These are phyloP conservation scores for Melinopterus prodromus DNA, from an alignment of 2,888 invertebrate genomes.

Conservation along the genomic window DNA sequence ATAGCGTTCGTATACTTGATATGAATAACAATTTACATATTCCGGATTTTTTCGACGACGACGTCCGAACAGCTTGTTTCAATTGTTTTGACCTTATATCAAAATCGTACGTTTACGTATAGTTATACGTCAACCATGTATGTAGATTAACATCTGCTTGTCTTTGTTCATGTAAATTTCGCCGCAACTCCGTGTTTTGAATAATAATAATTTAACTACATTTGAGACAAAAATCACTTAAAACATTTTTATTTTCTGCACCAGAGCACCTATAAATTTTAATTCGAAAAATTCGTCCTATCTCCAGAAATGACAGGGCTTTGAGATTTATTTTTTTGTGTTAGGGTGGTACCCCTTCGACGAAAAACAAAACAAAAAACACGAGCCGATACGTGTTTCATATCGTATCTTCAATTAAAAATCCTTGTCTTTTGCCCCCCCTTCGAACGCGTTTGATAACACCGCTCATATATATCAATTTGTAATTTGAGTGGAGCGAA, in stretches of 20 bases:
- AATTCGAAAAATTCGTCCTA: not conserved
- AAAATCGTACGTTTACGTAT: not conserved
- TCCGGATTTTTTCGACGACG: conserved; percentile 22
- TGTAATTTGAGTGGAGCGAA: not conserved
- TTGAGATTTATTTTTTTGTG: not conserved
- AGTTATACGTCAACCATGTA: not conserved
- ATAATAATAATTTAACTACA: not conserved
- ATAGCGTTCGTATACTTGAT: not conserved
- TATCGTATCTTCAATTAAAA: not conserved
- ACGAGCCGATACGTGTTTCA: not conserved
- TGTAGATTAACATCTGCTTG: conserved; percentile 4
- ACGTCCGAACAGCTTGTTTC: not conserved
- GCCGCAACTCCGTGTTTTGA: not conserved
- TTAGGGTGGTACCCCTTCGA: not conserved
- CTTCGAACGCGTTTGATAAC: not conserved
- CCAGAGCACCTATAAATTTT: not conserved
- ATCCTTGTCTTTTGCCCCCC: not conserved
- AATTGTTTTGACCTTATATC: conserved; percentile 4
- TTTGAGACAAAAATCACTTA: too few species aligned
- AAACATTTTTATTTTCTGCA: too few species aligned
- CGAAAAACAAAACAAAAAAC: not conserved
- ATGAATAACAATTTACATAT: not conserved
- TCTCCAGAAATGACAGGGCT: not conserved
- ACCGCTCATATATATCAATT: not conserved
- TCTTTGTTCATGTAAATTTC: not conserved